Evolutionary conservation across 2,888 invertebrate genomes (phyloP).

Genomic region (Himalopsyche anomala): DNA sequence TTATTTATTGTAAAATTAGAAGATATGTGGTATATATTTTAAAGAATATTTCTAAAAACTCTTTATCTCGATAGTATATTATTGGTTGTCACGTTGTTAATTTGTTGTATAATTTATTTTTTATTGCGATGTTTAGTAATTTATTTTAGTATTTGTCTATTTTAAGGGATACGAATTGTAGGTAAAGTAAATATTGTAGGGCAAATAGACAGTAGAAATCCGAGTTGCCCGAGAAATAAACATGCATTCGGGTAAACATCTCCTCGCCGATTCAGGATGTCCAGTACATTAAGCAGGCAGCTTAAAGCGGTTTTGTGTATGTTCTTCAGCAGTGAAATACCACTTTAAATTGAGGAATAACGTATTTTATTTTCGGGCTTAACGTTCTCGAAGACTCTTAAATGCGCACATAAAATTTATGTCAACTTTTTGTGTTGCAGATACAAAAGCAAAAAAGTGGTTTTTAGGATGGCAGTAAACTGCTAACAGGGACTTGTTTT

Average conservation of each 20-base stretch:
- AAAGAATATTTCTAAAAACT: no score
- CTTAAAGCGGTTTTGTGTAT: slow-evolving; percentile 45
- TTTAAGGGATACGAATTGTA: not conserved
- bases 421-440: slow-evolving; percentile 21
- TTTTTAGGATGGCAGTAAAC: slow-evolving; percentile 12
- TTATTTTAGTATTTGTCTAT: no score
- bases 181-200: slow-evolving; percentile 1
- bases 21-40: no score
- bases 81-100: no score
- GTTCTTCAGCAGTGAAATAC: slow-evolving; percentile 16
- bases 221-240: slow-evolving; percentile 42
- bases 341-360: slow-evolving; percentile 31
- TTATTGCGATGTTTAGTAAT: no score
- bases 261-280: slow-evolving; percentile 45
- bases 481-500: slow-evolving; percentile 10
- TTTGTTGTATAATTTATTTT: no score
- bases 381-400: slow-evolving; percentile 46
- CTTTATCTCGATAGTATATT: no score
- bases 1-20: no score
- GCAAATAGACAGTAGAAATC: slow-evolving; percentile 23
- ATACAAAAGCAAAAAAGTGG: slow-evolving; percentile 18
- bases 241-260: slow-evolving; percentile 52
- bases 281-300: slow-evolving; percentile 53
- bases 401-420: slow-evolving; percentile 35
- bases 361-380: slow-evolving; percentile 32